Conservation (phyloP, 92 coral and sea anemone genomes). For the Paragorgia papillata region DNA sequence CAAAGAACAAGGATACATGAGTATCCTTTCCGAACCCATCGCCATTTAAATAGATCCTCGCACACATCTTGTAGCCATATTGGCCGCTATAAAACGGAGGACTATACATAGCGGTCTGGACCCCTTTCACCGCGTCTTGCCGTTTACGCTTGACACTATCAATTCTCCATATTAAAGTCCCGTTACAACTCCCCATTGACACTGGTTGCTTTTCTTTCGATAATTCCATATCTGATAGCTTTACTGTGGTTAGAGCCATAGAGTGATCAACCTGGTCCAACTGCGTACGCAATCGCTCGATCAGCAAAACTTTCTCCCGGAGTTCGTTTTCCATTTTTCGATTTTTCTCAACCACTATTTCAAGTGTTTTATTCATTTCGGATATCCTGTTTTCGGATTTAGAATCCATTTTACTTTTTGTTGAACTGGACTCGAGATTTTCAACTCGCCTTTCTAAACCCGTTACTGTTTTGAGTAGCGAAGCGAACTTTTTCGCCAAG, state of each 20-base stretch:
- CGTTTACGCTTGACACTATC: conserved; percentile 21
- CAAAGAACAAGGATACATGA: conserved; percentile 25
- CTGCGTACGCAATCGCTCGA: neutral
- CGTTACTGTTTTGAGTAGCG: neutral
- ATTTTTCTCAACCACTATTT: neutral
- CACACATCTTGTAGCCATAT: conserved; percentile 36
- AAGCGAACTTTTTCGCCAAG: neutral
- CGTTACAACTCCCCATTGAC: neutral
- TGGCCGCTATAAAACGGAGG: conserved; percentile 32
- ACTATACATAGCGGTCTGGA: conserved; percentile 26
- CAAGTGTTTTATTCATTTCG: neutral
- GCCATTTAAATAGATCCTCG: conserved; percentile 26
- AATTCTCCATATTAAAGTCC: conserved; percentile 18
- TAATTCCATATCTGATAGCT: conserved; percentile 4
- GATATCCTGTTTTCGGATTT: too few relatives aligned
- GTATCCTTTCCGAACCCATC: conserved; percentile 35
- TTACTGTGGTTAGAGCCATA: conserved; percentile 15
- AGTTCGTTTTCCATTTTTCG: neutral
- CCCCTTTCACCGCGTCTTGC: conserved; percentile 30
- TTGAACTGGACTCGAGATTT: neutral
- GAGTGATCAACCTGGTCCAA: conserved; percentile 25
- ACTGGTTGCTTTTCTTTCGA: neutral
- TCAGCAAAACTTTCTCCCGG: conserved; percentile 4
- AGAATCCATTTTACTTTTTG: neutral
- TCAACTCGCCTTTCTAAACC: neutral